Percentiles rank a stretch among this genome's conserved stretches.
phyloP scores from a whole-genome alignment of 23 tunicate species.

The Aplidium turbinatum region DNA sequence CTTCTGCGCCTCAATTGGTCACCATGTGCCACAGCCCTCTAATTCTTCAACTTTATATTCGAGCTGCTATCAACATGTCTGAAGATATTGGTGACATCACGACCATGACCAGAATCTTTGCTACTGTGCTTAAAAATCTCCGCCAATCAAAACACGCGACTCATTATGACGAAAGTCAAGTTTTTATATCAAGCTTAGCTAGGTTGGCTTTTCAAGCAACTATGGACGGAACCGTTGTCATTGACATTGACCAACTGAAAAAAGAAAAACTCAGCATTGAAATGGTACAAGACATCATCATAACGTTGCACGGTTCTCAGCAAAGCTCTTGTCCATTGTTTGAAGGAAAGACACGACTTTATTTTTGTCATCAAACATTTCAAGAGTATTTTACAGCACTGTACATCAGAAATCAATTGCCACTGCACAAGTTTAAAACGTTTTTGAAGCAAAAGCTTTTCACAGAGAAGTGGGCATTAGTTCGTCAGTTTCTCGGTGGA shows the following conservation, averaged over 20 bases:
- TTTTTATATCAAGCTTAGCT: no score
- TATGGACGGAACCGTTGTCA: background rate
- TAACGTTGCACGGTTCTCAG: background rate
- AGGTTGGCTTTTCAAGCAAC: conserved; percentile 16
- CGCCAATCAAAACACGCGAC: no score
- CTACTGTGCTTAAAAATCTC: background rate
- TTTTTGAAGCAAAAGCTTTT: conserved; percentile 20
- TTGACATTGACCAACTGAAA: background rate
- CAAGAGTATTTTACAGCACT: background rate
- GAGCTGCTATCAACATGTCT: background rate
- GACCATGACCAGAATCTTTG: background rate
- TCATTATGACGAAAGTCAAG: no score
- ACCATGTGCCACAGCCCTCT: conserved; percentile 8
- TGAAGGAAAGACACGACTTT: background rate
- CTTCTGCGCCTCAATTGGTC: conserved; percentile 3
- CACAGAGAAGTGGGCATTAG: conserved; percentile 20
- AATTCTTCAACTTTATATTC: background rate
- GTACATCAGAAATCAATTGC: conserved; percentile 18
- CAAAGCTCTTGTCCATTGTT: background rate
- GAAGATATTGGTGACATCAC: background rate
- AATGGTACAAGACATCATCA: conserved; percentile 7
- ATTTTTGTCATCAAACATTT: background rate
- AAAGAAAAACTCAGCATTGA: background rate
- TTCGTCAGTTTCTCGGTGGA: conserved; percentile 32
- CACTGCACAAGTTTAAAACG: conserved; percentile 2